These are phyloP conservation scores for Apodemia zela DNA, from an alignment of 2,888 invertebrate species.

Conservation along the genomic window DNA sequence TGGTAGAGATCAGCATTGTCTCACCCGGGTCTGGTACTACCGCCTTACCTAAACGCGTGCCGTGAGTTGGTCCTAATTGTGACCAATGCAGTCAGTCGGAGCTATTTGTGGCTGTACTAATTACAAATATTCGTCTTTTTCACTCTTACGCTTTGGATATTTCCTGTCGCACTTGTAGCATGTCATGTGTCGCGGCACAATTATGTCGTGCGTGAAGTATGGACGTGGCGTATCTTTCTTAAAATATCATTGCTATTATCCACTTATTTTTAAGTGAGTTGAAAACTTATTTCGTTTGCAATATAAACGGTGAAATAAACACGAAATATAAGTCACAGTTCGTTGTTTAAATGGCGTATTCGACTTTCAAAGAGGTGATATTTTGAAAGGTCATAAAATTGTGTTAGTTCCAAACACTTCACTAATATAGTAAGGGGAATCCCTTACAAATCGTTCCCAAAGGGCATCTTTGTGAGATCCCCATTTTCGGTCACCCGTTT, in stretches of 20 bases:
- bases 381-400: slow-evolving; percentile 14
- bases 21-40: too few species aligned
- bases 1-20: too few species aligned
- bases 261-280: background rate
- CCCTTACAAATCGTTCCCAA: slow-evolving; percentile 7
- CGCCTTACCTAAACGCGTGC: too few species aligned
- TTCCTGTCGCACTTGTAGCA: too few species aligned
- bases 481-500: background rate
- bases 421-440: slow-evolving; percentile 2
- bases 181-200: too few species aligned
- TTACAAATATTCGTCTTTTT: background rate
- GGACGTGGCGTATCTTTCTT: too few species aligned
- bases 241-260: too few species aligned
- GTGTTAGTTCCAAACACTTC: slow-evolving; percentile 10
- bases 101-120: too few species aligned
- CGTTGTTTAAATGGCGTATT: background rate
- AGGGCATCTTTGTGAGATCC: slow-evolving; percentile 15
- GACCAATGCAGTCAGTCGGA: too few species aligned
- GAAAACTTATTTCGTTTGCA: background rate
- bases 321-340: background rate
- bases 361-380: background rate
- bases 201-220: too few species aligned
- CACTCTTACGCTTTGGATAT: too few species aligned
- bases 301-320: background rate
- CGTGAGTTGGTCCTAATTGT: too few species aligned